Conservation (phyloP, 2,113 vertebrate genomes). For the Anolis carolinensis region DNA sequence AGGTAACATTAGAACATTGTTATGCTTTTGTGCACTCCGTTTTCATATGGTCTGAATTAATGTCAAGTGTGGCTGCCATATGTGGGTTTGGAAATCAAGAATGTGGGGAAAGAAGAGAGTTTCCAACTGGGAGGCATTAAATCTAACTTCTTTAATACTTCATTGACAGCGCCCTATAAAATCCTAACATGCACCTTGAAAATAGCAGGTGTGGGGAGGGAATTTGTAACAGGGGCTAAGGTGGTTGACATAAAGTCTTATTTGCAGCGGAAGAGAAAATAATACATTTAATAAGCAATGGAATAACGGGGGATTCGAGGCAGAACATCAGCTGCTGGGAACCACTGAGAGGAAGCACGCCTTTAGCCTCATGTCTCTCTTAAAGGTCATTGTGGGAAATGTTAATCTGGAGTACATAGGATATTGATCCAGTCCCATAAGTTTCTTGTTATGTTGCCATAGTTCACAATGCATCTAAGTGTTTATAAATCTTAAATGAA, state of each 20-base stretch:
- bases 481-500: no score
- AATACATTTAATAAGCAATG: no score
- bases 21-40: background rate
- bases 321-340: no score
- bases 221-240: background rate
- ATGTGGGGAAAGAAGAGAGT: background rate
- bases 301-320: no score
- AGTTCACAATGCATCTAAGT: no score
- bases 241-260: background rate
- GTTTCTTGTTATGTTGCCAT: no score
- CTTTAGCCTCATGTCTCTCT: no score
- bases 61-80: background rate
- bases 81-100: background rate
- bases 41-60: background rate
- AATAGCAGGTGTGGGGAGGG: background rate
- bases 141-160: background rate
- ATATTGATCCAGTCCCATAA: no score
- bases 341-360: no score
- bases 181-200: background rate
- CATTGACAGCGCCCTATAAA: background rate
- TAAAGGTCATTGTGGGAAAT: no score
- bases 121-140: background rate
- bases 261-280: no score
- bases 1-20: background rate
- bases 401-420: no score